Evolutionary conservation across 2,113 vertebrate genomes (phyloP).

Genomic region (Serranochromis macrocephalus): DNA sequence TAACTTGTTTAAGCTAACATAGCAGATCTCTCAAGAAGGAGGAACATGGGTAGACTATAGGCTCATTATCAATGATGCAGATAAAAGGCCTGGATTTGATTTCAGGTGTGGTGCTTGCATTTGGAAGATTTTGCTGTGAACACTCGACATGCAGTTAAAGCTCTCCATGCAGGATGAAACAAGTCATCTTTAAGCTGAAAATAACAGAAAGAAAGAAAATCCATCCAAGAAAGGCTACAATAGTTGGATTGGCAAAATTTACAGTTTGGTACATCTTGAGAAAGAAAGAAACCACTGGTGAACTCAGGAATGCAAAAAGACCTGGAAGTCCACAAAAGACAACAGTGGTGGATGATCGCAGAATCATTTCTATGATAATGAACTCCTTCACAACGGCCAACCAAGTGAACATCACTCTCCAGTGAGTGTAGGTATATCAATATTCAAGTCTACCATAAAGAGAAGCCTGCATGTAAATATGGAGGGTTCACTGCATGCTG

Average conservation of each 20-base stretch:
- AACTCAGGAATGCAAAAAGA: neutral
- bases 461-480: neutral
- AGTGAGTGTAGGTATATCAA: neutral
- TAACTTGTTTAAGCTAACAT: neutral
- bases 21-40: neutral
- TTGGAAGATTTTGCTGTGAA: neutral
- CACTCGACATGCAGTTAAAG: neutral
- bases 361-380: neutral
- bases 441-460: neutral
- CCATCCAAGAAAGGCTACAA: neutral
- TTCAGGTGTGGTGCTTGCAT: neutral
- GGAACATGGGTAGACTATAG: neutral
- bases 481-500: neutral
- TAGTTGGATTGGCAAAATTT: neutral
- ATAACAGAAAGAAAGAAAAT: neutral
- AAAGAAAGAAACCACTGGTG: neutral
- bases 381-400: neutral
- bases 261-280: neutral
- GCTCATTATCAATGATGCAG: neutral
- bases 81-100: neutral
- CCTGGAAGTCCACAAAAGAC: neutral
- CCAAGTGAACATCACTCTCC: neutral
- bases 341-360: neutral
- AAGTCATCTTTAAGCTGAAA: neutral
- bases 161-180: neutral